Evolutionary conservation across 2,797 vertebrate genomes (phyloP).

Genomic region (Pseudochirops corinnae): DNA sequence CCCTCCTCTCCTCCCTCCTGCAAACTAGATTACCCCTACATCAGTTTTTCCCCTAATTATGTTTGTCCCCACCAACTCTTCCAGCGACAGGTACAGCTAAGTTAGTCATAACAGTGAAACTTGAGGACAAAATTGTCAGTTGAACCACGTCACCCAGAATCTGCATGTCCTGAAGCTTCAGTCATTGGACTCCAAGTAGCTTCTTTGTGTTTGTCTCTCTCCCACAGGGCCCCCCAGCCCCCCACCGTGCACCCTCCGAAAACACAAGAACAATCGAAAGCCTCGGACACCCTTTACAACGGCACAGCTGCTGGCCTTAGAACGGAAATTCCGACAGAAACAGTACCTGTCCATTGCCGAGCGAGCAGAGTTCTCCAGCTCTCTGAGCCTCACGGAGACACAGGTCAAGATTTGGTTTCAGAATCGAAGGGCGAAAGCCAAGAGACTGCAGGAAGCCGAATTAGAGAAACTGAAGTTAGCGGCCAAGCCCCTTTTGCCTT

Average conservation of each 20-base stretch:
- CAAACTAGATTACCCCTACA: not conserved
- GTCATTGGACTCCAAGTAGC: not conserved
- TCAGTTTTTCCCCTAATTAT: not conserved
- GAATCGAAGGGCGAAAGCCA: slow-evolving; percentile 92
- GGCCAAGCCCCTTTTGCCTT: slow-evolving; percentile 88
- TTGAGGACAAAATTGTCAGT: not conserved
- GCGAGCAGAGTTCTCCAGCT: slow-evolving; percentile 90
- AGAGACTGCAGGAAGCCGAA: slow-evolving; percentile 91
- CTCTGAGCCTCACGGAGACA: slow-evolving; percentile 91
- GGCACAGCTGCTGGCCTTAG: slow-evolving; percentile 90
- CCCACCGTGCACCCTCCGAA: slow-evolving; percentile 87
- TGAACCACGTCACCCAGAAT: not conserved
- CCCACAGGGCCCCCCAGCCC: slow-evolving; percentile 88
- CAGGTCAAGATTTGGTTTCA: slow-evolving; percentile 94
- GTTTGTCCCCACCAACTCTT: not conserved
- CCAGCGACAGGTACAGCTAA: not conserved
- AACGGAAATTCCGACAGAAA: slow-evolving; percentile 92
- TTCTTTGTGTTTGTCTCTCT: not conserved
- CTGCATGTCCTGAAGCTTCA: not conserved
- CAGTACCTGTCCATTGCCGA: slow-evolving; percentile 92
- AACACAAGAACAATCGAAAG: slow-evolving; percentile 93
- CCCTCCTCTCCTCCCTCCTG: not conserved
- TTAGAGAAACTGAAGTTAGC: slow-evolving; percentile 90
- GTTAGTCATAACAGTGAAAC: not conserved
- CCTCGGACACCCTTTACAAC: slow-evolving; percentile 91